These are phyloP conservation scores for Oxygymnocypris stewartii DNA, from an alignment of 2,113 vertebrate genomes.

Conservation along the genomic window DNA sequence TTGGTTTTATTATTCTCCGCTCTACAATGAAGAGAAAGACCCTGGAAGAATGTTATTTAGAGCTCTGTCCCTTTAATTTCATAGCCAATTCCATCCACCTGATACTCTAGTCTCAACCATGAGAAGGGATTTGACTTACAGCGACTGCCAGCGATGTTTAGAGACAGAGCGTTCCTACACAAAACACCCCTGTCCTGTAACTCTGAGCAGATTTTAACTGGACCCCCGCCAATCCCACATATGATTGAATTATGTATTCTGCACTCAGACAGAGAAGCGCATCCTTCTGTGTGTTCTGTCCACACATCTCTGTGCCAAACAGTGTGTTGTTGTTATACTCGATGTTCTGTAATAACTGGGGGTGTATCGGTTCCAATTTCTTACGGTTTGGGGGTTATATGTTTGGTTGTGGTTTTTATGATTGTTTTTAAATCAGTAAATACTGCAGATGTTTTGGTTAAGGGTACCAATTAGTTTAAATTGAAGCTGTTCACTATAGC, in stretches of 20 bases:
- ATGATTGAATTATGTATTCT: conserved; percentile 37
- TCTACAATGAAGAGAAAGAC: not conserved
- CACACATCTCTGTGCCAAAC: conserved; percentile 19
- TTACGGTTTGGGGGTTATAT: not conserved
- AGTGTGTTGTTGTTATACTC: not conserved
- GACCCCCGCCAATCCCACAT: conserved; percentile 14
- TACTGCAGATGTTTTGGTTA: not conserved
- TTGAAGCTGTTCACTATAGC: not conserved
- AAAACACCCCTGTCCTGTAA: conserved; percentile 25
- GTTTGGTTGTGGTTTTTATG: no score
- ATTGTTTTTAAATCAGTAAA: not conserved
- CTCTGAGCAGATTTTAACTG: not conserved
- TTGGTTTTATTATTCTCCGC: not conserved
- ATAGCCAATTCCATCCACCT: conserved; percentile 41
- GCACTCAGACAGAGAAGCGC: conserved; percentile 12
- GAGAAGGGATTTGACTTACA: conserved; percentile 38
- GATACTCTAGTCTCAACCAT: conserved; percentile 33
- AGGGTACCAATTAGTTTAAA: not conserved
- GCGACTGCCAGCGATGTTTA: not conserved
- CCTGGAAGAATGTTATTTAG: not conserved
- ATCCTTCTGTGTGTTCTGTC: conserved; percentile 21
- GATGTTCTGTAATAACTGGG: conserved; percentile 1
- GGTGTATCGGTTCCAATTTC: not conserved
- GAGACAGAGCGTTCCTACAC: conserved; percentile 27
- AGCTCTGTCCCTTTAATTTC: conserved; percentile 19